These are phyloP conservation scores for Papilio polytes DNA, from an alignment of 1,140 invertebrate species.

Conservation along the genomic window DNA sequence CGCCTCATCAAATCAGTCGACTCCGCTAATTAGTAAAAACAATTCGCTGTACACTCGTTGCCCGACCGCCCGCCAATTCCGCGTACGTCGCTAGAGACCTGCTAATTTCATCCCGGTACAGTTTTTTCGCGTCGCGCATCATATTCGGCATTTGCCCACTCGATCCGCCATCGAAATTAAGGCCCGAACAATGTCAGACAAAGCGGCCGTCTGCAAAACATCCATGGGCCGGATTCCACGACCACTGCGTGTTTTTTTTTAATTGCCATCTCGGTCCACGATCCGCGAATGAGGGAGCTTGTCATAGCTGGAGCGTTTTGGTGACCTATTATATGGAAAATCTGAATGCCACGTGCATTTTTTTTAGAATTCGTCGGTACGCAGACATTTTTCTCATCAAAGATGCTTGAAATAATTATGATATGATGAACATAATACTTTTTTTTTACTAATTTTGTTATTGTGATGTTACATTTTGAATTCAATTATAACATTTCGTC, in stretches of 20 bases:
- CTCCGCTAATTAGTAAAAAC: constrained; percentile 80
- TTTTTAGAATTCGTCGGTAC: constrained; percentile 48
- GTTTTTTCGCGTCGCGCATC: constrained; percentile 81
- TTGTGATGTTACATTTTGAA: neutral
- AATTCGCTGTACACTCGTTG: constrained; percentile 78
- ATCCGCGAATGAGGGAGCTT: constrained; percentile 79
- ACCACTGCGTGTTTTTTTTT: constrained; percentile 74
- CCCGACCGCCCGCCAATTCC: constrained; percentile 81
- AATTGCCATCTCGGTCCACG: constrained; percentile 70
- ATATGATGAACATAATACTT: neutral
- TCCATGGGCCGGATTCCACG: constrained; percentile 76
- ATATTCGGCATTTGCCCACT: constrained; percentile 82
- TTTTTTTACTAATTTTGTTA: neutral
- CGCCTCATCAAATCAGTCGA: constrained; percentile 72
- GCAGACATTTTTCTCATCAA: neutral
- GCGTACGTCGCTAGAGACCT: constrained; percentile 80
- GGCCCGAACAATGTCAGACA: constrained; percentile 82
- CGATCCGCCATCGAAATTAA: constrained; percentile 81
- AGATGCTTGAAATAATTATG: constrained; percentile 13
- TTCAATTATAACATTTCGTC: neutral
- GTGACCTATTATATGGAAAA: constrained; percentile 82
- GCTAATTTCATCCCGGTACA: constrained; percentile 80
- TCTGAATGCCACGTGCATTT: constrained; percentile 62
- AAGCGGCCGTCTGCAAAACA: constrained; percentile 82
- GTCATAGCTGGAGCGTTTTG: constrained; percentile 80